Evolutionary conservation across 1,140 invertebrate species (phyloP).

Genomic region (Cotesia vestalis): DNA sequence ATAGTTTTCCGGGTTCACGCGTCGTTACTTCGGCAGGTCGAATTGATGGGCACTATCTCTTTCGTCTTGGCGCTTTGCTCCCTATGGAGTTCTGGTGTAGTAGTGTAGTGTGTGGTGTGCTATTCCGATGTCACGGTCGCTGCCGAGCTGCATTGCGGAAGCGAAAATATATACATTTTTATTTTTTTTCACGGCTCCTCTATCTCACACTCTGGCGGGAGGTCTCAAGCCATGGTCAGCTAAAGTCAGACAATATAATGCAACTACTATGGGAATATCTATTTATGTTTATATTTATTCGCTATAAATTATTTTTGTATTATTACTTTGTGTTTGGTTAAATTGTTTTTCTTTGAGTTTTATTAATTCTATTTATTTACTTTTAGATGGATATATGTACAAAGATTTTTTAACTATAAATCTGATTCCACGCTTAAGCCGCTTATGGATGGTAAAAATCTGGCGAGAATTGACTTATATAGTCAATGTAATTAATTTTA

Average conservation of each 20-base stretch:
- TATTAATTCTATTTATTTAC: slow-evolving; percentile 23
- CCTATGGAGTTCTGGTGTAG: background rate
- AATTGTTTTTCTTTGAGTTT: background rate
- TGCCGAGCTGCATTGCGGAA: slow-evolving; percentile 33
- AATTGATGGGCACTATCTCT: slow-evolving; percentile 34
- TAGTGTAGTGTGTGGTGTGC: background rate
- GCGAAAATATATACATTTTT: slow-evolving; percentile 19
- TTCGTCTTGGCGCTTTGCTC: slow-evolving; percentile 17
- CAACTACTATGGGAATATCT: too few species aligned
- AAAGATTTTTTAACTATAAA: too few species aligned
- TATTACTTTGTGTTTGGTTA: too few species aligned
- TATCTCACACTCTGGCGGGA: slow-evolving; percentile 11
- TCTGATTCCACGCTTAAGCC: too few species aligned
- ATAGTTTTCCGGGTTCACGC: slow-evolving; percentile 47
- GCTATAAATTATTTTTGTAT: slow-evolving; percentile 8
- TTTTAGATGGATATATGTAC: too few species aligned
- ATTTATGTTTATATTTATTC: too few species aligned
- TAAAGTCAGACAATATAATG: too few species aligned
- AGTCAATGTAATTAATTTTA: too few species aligned
- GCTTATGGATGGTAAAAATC: too few species aligned
- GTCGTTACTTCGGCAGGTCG: slow-evolving; percentile 42
- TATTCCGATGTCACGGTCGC: slow-evolving; percentile 33
- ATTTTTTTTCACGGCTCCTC: slow-evolving; percentile 19
- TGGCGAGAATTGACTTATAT: too few species aligned
- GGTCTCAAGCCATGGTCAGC: slow-evolving; percentile 3